Evolutionary conservation across 2,888 invertebrate genomes (phyloP).

Genomic region (Rhogogaster chlorosoma): DNA sequence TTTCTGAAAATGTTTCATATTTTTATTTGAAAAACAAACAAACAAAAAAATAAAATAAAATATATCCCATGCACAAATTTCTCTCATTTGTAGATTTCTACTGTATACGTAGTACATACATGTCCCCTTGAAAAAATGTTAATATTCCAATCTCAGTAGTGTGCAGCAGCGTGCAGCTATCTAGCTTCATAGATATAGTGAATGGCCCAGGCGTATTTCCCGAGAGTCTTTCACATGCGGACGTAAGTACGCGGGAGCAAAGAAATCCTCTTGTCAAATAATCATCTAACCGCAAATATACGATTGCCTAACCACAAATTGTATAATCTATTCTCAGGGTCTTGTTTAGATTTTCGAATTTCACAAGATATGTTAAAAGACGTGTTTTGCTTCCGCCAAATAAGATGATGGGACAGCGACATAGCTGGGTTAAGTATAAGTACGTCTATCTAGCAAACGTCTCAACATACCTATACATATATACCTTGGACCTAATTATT

Average conservation of each 20-base stretch:
- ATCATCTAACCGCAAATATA: neutral
- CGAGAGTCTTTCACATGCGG: neutral
- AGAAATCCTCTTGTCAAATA: neutral
- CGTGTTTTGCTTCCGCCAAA: neutral
- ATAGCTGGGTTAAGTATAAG: neutral
- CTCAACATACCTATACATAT: neutral
- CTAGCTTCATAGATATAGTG: neutral
- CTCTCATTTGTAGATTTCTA: neutral
- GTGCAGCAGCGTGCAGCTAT: neutral
- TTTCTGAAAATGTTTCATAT: neutral
- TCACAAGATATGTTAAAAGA: neutral
- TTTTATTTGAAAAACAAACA: neutral
- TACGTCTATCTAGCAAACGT: neutral
- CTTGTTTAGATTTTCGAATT: neutral
- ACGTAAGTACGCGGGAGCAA: neutral
- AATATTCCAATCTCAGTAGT: neutral
- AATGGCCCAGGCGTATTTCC: constrained; percentile 1
- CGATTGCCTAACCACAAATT: constrained; percentile 14
- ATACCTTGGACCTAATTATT: too few species aligned
- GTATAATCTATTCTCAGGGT: neutral
- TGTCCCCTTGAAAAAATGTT: neutral
- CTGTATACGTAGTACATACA: neutral
- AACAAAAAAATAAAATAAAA: neutral
- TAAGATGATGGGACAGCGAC: neutral
- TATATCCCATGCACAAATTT: neutral